phyloP scores from a whole-genome alignment of 2,113 vertebrate species.

The Phylloscopus trochilus region DNA sequence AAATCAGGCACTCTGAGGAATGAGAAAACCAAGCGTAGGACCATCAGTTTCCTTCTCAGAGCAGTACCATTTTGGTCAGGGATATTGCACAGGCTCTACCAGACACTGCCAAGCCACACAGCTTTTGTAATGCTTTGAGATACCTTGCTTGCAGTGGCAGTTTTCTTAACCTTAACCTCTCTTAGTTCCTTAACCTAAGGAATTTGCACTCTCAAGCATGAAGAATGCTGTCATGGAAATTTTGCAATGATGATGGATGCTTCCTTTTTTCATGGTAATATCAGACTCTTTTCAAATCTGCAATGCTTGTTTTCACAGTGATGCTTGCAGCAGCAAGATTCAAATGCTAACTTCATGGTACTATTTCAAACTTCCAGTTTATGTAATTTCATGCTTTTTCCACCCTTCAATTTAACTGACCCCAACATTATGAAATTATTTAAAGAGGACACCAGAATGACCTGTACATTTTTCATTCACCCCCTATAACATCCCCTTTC shows the following conservation, averaged over 20 bases:
- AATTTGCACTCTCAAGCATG: background rate
- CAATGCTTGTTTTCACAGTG: background rate
- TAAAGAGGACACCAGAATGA: background rate
- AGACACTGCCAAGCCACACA: background rate
- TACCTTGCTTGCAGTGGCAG: background rate
- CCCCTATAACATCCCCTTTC: background rate
- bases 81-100: background rate
- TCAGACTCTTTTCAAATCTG: background rate
- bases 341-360: background rate
- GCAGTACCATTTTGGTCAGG: background rate
- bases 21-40: rapidly evolving
- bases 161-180: background rate
- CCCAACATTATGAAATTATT: background rate
- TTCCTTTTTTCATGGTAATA: background rate
- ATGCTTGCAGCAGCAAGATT: background rate
- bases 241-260: background rate
- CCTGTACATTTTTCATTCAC: background rate
- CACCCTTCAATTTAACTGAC: background rate
- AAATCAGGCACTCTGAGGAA: background rate
- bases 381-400: background rate
- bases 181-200: background rate
- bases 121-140: background rate
- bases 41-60: background rate
- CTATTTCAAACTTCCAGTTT: background rate
- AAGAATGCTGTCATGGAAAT: background rate